Evolutionary conservation across 2,888 invertebrate species (phyloP).

Genomic region (Macrosoma leucophasiata): DNA sequence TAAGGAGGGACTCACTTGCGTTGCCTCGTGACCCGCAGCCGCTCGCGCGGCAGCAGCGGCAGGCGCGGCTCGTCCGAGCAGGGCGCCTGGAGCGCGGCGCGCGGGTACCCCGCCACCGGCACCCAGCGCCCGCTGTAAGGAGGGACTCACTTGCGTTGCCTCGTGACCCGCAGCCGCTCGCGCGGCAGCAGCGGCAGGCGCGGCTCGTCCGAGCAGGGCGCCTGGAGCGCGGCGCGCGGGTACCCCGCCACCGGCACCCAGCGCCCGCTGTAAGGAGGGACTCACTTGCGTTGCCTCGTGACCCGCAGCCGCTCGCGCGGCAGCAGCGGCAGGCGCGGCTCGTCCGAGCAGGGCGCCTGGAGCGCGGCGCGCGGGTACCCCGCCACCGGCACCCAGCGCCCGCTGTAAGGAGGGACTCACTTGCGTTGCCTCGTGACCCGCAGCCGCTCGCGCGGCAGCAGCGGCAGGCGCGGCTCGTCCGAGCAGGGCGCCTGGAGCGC

Average conservation of each 20-base stretch:
- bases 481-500: conserved; percentile 81
- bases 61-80: conserved; percentile 92
- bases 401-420: conserved; percentile 81
- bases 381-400: conserved; percentile 83
- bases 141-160: conserved; percentile 86
- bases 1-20: conserved; percentile 81
- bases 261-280: conserved; percentile 79
- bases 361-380: conserved; percentile 41
- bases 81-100: conserved; percentile 75
- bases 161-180: conserved; percentile 81
- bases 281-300: conserved; percentile 89
- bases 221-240: conserved; percentile 50
- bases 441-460: conserved; percentile 82
- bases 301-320: conserved; percentile 85
- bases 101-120: conserved; percentile 66
- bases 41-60: conserved; percentile 81
- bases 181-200: conserved; percentile 85
- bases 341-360: conserved; percentile 88
- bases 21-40: conserved; percentile 85
- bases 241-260: conserved; percentile 78
- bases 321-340: conserved; percentile 83
- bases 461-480: conserved; percentile 88
- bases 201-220: conserved; percentile 91
- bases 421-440: conserved; percentile 88
- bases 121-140: conserved; percentile 85